Evolutionary conservation across 2,888 invertebrate genomes (phyloP).

Genomic region (Incurvaria masculella): DNA sequence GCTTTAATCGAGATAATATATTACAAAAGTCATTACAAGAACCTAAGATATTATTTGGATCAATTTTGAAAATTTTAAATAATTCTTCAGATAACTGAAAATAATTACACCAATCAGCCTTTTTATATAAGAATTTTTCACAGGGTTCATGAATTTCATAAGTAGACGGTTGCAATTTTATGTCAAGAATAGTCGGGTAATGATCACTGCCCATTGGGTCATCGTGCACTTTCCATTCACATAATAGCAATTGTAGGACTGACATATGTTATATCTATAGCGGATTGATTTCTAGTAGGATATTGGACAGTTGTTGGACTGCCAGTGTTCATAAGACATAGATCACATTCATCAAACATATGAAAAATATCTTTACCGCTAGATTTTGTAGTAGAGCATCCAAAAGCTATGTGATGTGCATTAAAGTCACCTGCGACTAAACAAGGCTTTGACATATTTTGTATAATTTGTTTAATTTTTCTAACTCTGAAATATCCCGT

Average conservation of each 20-base stretch:
- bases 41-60: constrained; percentile 4
- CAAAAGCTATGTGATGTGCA: constrained; percentile 16
- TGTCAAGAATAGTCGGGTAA: constrained; percentile 10
- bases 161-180: neutral
- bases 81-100: constrained; percentile 2
- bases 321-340: constrained; percentile 6
- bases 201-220: constrained; percentile 13
- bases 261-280: no score
- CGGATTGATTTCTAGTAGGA: no score
- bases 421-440: constrained; percentile 12
- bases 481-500: no score
- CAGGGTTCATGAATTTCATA: no score
- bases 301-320: constrained; percentile 6
- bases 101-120: constrained; percentile 13
- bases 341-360: no score
- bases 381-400: constrained; percentile 3
- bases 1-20: constrained; percentile 4
- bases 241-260: constrained; percentile 4
- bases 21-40: constrained; percentile 8
- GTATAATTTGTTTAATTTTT: neutral
- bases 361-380: no score
- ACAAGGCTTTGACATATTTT: constrained; percentile 7
- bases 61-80: constrained; percentile 7
- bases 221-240: constrained; percentile 8
- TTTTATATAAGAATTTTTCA: no score